Percentiles rank a stretch among this genome's conserved stretches.
Conservation (phyloP, 1,140 invertebrate genomes). For the Achatina immaculata region DNA sequence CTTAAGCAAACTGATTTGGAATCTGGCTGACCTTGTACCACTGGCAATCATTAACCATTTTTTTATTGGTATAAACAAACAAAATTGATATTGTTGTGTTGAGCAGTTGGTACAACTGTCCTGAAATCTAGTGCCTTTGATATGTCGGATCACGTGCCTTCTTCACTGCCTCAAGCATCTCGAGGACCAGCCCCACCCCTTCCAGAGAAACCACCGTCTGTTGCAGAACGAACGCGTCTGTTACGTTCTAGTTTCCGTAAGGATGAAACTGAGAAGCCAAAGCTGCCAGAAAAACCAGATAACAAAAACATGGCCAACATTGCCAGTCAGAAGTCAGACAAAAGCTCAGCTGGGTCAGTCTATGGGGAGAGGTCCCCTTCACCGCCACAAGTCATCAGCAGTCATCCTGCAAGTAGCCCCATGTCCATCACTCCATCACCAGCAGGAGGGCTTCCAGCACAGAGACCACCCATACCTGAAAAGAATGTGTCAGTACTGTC, state of each 20-base stretch:
- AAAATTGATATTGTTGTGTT: no score
- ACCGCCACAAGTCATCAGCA: not conserved
- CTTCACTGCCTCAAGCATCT: constrained; percentile 16
- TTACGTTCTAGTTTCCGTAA: constrained; percentile 57
- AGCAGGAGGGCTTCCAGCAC: not conserved
- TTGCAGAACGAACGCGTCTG: constrained; percentile 59
- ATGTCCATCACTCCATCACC: not conserved
- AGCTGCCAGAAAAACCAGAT: constrained; percentile 43
- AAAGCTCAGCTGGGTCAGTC: not conserved
- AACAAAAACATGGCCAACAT: constrained; percentile 5
- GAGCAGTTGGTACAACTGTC: no score
- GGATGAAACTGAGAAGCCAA: constrained; percentile 56
- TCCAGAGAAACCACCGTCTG: constrained; percentile 60
- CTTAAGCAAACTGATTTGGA: no score
- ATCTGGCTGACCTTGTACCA: no score
- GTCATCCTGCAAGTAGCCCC: not conserved
- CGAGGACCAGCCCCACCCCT: constrained; percentile 58
- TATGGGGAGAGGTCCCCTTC: constrained; percentile 36
- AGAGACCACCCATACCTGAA: not conserved
- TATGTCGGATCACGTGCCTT: constrained; percentile 13
- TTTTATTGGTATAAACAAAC: no score
- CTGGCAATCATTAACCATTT: no score
- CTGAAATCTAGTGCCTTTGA: no score
- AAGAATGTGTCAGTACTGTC: not conserved
- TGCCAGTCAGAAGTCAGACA: not conserved